Conservation (phyloP, 2,797 vertebrate species). For the Buceros bicornis region DNA sequence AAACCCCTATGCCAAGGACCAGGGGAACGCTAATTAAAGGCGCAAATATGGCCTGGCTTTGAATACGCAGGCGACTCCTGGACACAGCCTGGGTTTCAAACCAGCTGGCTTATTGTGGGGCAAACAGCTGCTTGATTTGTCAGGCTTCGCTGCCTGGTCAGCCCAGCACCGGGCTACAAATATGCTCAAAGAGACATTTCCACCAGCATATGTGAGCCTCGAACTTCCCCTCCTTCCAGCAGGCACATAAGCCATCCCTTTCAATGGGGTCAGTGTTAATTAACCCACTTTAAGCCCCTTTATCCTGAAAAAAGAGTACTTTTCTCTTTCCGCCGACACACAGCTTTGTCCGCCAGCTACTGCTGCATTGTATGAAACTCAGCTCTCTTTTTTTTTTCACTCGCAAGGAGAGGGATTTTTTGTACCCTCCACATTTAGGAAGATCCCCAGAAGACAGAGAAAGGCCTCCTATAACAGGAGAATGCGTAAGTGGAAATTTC, state of each 20-base stretch:
- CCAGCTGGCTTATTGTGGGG: constrained; percentile 57
- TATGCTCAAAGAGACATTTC: background rate
- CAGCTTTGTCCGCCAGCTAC: background rate
- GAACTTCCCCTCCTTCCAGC: background rate
- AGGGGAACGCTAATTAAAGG: constrained; percentile 42
- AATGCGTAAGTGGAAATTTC: background rate
- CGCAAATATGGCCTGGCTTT: constrained; percentile 20
- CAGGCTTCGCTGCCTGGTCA: constrained; percentile 5
- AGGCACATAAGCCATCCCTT: background rate
- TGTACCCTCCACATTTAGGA: background rate
- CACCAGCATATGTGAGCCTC: background rate
- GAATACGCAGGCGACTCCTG: background rate
- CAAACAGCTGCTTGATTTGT: constrained; percentile 60
- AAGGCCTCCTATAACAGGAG: background rate
- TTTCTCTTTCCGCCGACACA: background rate
- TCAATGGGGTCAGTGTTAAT: constrained; percentile 51
- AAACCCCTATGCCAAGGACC: background rate
- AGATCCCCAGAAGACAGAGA: background rate
- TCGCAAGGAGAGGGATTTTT: background rate
- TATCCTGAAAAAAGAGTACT: background rate
- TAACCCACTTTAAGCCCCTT: constrained; percentile 37
- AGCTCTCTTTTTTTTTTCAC: background rate
- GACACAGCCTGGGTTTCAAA: constrained; percentile 9
- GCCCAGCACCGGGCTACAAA: background rate
- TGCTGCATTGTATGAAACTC: background rate